Base-by-base conservation (phyloP, 2,888 invertebrate species). In the Oegoconia quadripuncta region DNA sequence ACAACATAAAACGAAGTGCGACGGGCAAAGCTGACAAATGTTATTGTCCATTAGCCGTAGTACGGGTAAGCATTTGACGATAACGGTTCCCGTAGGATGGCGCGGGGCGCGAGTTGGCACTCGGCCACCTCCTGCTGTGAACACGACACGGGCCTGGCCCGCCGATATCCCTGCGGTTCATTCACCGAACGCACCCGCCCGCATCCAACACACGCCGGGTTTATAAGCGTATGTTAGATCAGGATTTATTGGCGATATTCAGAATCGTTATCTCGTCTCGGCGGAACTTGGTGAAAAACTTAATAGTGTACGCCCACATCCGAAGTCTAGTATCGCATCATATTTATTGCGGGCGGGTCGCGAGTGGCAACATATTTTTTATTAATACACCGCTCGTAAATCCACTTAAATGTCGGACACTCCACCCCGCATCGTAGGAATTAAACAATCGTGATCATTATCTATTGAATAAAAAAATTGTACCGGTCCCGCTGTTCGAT, bases 121-220 rank as follows among this genome's bases (percentile, higher is more conserved):
- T 45, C 52, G 53, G 77, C 79, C 78, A 77, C 71, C 59, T 61
- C 59, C 53, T 57, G 46, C 47, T 38, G 41, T 41, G 42, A 27
- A 43, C 44, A 37, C 37, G 41, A 42, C 44, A 37, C 37, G 41
- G 41, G 34, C 44, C 44, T 40, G 40, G 45, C 41, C 51, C 40
- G 39, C 39, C 38, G 44, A 47, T 50, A 46, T 46, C 46, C 27
- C 15, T 38, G 39, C 37, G 40, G 55, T 52, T 54, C 59, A 48
- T 55, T 52, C 54, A 50, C 51, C 46, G 53, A 28, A 22, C 35
- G 34, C 44, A 37, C 40, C 44, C 35, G 36, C 38, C 43, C 41
- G 42, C 44, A 38, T 39, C 36, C 35, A 18, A 29, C 25, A 29
- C 37, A 27, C 16, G 23, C 5, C 12, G 3, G 14, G 26, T 25